Conservation (phyloP, 2,113 vertebrate species). For the Enhydra lutris region DNA sequence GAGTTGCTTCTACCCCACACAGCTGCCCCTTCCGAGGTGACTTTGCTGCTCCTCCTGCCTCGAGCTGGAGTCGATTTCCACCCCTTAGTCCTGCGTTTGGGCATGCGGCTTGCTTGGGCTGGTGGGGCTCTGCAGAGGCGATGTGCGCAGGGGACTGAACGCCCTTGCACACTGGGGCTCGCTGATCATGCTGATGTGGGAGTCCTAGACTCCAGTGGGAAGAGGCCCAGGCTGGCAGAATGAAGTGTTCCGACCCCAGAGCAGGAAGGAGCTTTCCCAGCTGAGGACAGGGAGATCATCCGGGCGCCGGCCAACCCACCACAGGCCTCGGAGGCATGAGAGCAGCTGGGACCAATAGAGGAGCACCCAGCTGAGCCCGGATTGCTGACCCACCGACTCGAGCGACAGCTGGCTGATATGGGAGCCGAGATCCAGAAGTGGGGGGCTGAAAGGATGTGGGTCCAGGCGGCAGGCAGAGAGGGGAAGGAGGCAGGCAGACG, state of each 20-base stretch:
- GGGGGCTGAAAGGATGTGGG: background rate
- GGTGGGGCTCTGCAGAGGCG: background rate
- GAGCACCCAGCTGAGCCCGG: background rate
- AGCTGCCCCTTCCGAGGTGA: background rate
- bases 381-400: accelerated
- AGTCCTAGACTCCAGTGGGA: background rate
- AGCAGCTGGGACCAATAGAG: background rate
- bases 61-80: background rate
- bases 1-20: background rate
- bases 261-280: background rate
- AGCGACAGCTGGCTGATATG: background rate
- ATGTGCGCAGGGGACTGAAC: background rate
- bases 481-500: background rate
- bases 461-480: no score
- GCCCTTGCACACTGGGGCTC: background rate
- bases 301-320: background rate
- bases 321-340: background rate
- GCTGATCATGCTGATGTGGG: background rate
- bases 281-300: background rate
- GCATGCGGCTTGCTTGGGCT: background rate
- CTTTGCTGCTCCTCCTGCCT: background rate
- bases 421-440: no score
- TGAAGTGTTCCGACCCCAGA: background rate
- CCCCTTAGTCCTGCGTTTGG: background rate
- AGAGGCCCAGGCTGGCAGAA: background rate